phyloP scores from a whole-genome alignment of 2,113 vertebrate species.

The Odontesthes bonariensis region DNA sequence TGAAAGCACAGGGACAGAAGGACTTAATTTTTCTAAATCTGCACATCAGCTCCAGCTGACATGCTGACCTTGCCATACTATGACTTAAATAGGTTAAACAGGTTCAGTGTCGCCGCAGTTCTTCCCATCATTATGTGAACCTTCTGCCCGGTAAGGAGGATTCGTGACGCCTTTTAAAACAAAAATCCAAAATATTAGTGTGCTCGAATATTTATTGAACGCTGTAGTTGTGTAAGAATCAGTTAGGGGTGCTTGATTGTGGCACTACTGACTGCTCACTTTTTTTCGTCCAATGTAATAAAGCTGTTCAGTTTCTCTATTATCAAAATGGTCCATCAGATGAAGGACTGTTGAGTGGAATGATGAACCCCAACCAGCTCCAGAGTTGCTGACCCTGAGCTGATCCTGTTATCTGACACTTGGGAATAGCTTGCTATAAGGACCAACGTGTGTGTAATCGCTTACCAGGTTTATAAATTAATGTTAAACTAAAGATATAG shows the following conservation, averaged over 20 bases:
- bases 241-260: neutral
- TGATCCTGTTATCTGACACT: too few relatives aligned
- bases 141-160: neutral
- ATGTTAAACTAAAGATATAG: too few relatives aligned
- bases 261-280: neutral
- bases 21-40: slow-evolving; percentile 12
- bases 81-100: slow-evolving; percentile 22
- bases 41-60: neutral
- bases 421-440: too few relatives aligned
- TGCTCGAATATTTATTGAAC: neutral
- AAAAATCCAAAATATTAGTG: slow-evolving; percentile 15
- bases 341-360: neutral
- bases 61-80: slow-evolving; percentile 11
- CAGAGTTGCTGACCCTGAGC: too few relatives aligned
- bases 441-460: too few relatives aligned
- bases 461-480: too few relatives aligned
- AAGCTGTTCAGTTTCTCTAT: neutral
- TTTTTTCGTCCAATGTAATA: neutral
- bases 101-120: neutral
- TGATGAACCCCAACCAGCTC: too few relatives aligned
- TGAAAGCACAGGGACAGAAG: neutral
- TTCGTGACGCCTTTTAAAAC: neutral
- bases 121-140: neutral
- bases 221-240: neutral
- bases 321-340: neutral